Conservation (phyloP, 2,888 invertebrate genomes). For the Seladonia tumulorum region DNA sequence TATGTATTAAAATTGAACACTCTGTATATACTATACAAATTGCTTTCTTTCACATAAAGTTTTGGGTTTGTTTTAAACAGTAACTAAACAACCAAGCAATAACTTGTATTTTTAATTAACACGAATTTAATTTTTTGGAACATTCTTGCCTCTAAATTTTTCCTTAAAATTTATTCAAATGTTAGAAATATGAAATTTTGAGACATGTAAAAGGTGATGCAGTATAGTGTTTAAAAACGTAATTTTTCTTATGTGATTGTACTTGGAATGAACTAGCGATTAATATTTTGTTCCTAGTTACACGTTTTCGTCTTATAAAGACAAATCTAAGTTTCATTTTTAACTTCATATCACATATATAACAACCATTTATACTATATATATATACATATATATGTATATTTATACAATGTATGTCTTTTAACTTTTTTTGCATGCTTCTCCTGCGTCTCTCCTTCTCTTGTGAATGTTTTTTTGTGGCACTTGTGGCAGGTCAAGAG, state of each 20-base stretch:
- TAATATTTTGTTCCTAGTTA: conserved; percentile 47
- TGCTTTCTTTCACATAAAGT: conserved; percentile 34
- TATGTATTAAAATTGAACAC: not conserved
- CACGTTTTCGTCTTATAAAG: conserved; percentile 14
- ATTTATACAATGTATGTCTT: conserved; percentile 82
- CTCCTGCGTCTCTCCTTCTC: conserved; percentile 88
- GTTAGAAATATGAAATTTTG: conserved; percentile 21
- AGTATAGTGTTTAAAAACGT: conserved; percentile 15
- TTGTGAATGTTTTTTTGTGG: conserved; percentile 91
- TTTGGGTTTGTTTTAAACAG: conserved; percentile 10
- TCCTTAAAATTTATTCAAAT: conserved; percentile 11
- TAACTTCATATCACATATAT: conserved; percentile 64
- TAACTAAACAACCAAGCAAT: not conserved
- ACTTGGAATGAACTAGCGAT: conserved; percentile 37
- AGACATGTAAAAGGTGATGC: not conserved
- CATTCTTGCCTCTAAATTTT: conserved; percentile 24
- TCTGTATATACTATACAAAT: conserved; percentile 19
- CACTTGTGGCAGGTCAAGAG: conserved; percentile 89
- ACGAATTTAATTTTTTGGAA: conserved; percentile 14
- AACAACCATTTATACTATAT: conserved; percentile 66
- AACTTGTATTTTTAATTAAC: conserved; percentile 21
- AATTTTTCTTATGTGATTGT: conserved; percentile 25
- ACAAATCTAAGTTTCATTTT: conserved; percentile 34
- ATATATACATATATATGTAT: conserved; percentile 52
- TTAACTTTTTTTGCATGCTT: conserved; percentile 88